phyloP scores from a whole-genome alignment of 2,888 invertebrate genomes.

The Mycalesis mineus region DNA sequence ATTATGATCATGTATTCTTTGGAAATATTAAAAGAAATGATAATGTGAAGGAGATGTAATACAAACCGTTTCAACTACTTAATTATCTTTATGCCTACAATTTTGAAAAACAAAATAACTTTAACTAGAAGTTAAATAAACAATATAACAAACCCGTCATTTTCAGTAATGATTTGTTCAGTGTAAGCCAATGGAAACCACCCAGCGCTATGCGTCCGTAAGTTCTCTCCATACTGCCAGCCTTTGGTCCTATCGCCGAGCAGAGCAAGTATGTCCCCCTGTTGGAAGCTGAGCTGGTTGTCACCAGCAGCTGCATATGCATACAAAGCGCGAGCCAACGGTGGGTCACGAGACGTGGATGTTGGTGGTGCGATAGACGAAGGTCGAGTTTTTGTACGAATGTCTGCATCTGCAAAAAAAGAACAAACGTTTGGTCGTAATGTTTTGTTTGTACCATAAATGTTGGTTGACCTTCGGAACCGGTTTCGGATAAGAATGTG shows the following conservation, averaged over 20 bases:
- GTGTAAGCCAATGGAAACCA: conserved; percentile 98
- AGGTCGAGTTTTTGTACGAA: conserved; percentile 74
- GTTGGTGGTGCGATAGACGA: conserved; percentile 82
- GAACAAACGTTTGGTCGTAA: not conserved
- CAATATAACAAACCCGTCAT: conserved; percentile 65
- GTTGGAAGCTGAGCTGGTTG: conserved; percentile 94
- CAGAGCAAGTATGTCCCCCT: conserved; percentile 91
- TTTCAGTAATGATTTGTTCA: conserved; percentile 85
- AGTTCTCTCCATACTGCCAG: conserved; percentile 98
- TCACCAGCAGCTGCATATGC: conserved; percentile 93
- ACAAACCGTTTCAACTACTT: no score
- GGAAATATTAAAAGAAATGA: no score
- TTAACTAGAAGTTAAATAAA: no score
- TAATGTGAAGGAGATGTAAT: no score
- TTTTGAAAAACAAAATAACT: no score
- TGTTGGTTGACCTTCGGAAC: no score
- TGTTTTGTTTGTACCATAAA: no score
- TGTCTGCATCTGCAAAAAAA: conserved; percentile 47
- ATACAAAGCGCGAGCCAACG: conserved; percentile 90
- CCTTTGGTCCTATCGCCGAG: conserved; percentile 95
- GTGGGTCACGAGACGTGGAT: conserved; percentile 81
- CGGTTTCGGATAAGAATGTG: no score
- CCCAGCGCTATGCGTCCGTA: conserved; percentile 92
- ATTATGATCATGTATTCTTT: no score
- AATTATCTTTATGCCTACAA: no score